Percentiles rank a stretch among this genome's conserved stretches.
These are phyloP conservation scores for Salvelinus alpinus DNA, from an alignment of 2,113 vertebrate species.

Conservation along the genomic window DNA sequence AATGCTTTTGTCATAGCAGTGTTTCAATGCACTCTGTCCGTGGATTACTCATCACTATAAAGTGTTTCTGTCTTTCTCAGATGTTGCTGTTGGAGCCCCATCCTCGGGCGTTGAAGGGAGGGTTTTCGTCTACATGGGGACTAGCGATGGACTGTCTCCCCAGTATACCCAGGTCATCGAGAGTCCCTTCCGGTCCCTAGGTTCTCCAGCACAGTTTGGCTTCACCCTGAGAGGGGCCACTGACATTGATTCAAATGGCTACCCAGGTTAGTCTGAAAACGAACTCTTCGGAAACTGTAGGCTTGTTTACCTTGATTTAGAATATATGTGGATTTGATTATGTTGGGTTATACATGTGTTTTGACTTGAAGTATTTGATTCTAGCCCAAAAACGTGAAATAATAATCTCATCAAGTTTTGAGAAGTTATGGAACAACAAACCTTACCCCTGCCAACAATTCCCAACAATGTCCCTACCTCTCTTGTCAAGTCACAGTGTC, in stretches of 20 bases:
- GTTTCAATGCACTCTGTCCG: slow-evolving; percentile 60
- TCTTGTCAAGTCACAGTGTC: too few relatives aligned
- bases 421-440: too few relatives aligned
- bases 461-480: too few relatives aligned
- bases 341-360: too few relatives aligned
- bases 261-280: slow-evolving; percentile 67
- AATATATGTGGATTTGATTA: too few relatives aligned
- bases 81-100: slow-evolving; percentile 82
- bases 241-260: slow-evolving; percentile 82
- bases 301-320: too few relatives aligned
- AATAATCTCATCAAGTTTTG: too few relatives aligned
- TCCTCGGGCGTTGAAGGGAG: slow-evolving; percentile 69
- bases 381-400: too few relatives aligned
- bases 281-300: too few relatives aligned
- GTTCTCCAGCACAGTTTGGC: slow-evolving; percentile 71
- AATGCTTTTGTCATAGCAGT: too few relatives aligned
- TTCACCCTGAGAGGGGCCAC: slow-evolving; percentile 77
- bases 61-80: slow-evolving; percentile 47
- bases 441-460: too few relatives aligned
- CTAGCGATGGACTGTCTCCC: slow-evolving; percentile 69
- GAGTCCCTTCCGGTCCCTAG: slow-evolving; percentile 69
- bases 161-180: slow-evolving; percentile 74
- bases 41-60: slow-evolving; percentile 53
- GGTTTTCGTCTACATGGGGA: slow-evolving; percentile 80
- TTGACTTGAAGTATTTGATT: too few relatives aligned